phyloP scores from a whole-genome alignment of 2,113 vertebrate species.

The Rhinoderma darwinii region DNA sequence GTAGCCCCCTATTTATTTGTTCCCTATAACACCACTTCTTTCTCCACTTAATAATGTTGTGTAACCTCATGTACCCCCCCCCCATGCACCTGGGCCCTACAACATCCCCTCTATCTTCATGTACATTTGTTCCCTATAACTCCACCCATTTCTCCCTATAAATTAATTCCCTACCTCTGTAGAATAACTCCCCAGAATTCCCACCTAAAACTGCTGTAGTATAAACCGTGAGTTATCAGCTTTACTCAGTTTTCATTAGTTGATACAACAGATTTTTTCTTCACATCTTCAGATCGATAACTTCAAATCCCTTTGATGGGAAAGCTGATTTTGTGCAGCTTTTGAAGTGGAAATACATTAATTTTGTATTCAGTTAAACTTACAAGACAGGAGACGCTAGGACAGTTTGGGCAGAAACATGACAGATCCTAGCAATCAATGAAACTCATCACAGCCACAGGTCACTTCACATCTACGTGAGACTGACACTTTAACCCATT shows the following conservation, averaged over 20 bases:
- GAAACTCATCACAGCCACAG: conserved; percentile 41
- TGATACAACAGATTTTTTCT: conserved; percentile 35
- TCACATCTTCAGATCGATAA: conserved; percentile 49
- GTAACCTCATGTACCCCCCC: neutral
- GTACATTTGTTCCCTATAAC: neutral
- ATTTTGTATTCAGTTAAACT: conserved; percentile 50
- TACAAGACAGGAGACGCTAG: conserved; percentile 28
- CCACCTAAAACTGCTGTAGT: neutral
- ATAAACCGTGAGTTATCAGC: neutral
- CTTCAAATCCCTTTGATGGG: conserved; percentile 56
- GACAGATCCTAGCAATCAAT: conserved; percentile 40
- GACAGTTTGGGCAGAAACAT: conserved; percentile 45
- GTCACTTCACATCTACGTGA: conserved; percentile 40
- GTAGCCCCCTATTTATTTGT: neutral
- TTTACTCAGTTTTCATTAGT: conserved; percentile 39
- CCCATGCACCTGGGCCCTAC: neutral
- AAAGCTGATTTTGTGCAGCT: conserved; percentile 38
- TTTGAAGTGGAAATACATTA: conserved; percentile 57
- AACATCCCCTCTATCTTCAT: neutral
- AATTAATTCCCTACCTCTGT: neutral
- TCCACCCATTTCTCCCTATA: neutral
- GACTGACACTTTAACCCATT: conserved; percentile 41
- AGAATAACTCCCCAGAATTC: neutral
- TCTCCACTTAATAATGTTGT: neutral
- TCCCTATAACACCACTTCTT: no score